phyloP scores from a whole-genome alignment of 2,113 vertebrate genomes.

The Brachyhypopomus occidentalis region DNA sequence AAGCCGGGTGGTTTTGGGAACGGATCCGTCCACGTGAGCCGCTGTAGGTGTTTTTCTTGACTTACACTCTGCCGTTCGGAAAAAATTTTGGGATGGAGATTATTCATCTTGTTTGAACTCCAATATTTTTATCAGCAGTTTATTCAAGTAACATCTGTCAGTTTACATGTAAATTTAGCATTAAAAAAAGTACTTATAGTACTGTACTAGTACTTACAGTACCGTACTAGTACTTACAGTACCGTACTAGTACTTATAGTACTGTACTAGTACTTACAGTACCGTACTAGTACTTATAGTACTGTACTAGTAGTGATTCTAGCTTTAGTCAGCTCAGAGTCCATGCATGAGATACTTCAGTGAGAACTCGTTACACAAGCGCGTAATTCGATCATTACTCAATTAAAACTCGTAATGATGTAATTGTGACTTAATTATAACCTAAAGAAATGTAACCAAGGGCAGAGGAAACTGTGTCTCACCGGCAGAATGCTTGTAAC shows the following conservation, averaged over 20 bases:
- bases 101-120: neutral
- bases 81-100: neutral
- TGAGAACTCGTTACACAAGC: neutral
- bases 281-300: no score
- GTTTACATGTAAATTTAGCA: slow-evolving; percentile 12
- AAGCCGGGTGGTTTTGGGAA: neutral
- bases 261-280: no score
- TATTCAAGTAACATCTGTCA: neutral
- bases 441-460: slow-evolving; percentile 4
- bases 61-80: neutral
- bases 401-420: slow-evolving; percentile 4
- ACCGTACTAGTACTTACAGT: neutral
- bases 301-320: neutral
- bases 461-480: slow-evolving; percentile 61
- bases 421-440: slow-evolving; percentile 13
- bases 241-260: no score
- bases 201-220: no score
- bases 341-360: slow-evolving; percentile 29
- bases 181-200: neutral
- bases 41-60: neutral
- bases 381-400: slow-evolving; percentile 16
- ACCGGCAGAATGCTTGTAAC: slow-evolving; percentile 81
- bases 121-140: neutral
- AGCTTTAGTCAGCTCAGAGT: slow-evolving; percentile 24
- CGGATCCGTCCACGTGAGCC: neutral